Base-by-base conservation (phyloP, 2,797 vertebrate genomes). In the Tauraco hartlaubi region DNA sequence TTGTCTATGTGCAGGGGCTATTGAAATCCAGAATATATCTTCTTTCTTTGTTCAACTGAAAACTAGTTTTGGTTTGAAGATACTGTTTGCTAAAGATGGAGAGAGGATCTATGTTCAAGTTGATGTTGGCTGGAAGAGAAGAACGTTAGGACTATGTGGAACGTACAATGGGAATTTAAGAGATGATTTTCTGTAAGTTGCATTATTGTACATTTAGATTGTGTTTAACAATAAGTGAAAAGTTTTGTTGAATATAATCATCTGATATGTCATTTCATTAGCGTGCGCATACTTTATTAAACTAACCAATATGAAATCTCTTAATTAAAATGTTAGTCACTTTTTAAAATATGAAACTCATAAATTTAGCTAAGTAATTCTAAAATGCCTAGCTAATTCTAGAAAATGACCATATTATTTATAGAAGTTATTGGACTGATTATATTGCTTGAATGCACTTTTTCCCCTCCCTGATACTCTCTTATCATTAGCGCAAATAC, bases 81-180 rank as follows among this genome's bases (percentile, higher is more conserved):
- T 99, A 92, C 97, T 98, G 55, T 99, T 99, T 91, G 99, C 99
- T 74, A 98, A 99, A 93, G 98, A 95, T 82, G 99, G 99, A 15
- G 99, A 99, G 37, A 99, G 99, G 88, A 97, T 99, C 94, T 99
- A 99, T 95, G 97, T 99, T 97, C 99, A 99, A 93, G 97, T 99
- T 79, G 98, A 98, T 80, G 98, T 98, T 90, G 93, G 95, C 8
- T 99, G 99, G 99, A 99, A 97, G 72, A 98, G 98, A 81, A 98
- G 98, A 96, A 99, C 99, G 0, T 94, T 99, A 75, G 99, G 99
- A 86, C 98, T 99, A 12, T 99, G 99, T 97, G 99, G 99, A 97
- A 99, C 99, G 2, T 99, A 99, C 96, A 99, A 99, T 66, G 99
- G 99, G 85, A 99, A 99, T 95, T 98, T 99, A 95, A 98, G 99